Base-by-base conservation (phyloP, 2,113 vertebrate species). In the Tachysurus vachellii region DNA sequence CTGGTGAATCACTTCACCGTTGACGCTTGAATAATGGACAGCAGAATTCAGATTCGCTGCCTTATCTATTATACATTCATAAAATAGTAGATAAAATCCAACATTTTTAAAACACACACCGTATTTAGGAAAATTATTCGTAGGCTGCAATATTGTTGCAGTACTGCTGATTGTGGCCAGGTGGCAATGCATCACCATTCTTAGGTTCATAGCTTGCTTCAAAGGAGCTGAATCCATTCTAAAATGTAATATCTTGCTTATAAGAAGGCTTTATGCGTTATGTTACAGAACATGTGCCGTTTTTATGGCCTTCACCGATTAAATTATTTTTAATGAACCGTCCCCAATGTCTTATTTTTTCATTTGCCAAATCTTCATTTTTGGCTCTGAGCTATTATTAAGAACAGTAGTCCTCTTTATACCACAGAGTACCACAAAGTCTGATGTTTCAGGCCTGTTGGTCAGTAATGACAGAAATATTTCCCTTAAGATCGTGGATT, bases 141-240 rank as follows among this genome's bases (percentile, higher is more conserved):
- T 50, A 50, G 47, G 47, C 28, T 36, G 26, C n/a, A 70, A 2
- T 71, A 73, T 84, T 44, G 13, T 23, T 80, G 62, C 75, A 76
- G 66, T 86, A 66, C 47, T 53, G 53, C 61, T 23, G n/a, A 17
- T n/a, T 13, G 16, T 28, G 16, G n/a, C 81, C 73, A 89, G 90
- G 77, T 86, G 90, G 70, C 88, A 86, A 76, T 86, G 57, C 42
- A 79, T 23, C 56, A 47, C 64, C 54, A 85, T 86, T 42, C 76
- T 82, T 4, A 50, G 21, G 9, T n/a, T 36, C n/a, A 23, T 61
- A 28, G 57, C 9, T 17, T 26, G 56, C 53, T 68, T 59, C 70
- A 36, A 16, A 26, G 57, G 57, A 4, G 9, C 68, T 75, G 42
- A 19, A 14, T 36, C 36, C 1, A 36, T 36, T 36, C 1, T 1